Evolutionary conservation across 1,140 invertebrate genomes (phyloP), one percentile per base, ranked within the genome.

Genomic region (Antheraea mylitta): DNA sequence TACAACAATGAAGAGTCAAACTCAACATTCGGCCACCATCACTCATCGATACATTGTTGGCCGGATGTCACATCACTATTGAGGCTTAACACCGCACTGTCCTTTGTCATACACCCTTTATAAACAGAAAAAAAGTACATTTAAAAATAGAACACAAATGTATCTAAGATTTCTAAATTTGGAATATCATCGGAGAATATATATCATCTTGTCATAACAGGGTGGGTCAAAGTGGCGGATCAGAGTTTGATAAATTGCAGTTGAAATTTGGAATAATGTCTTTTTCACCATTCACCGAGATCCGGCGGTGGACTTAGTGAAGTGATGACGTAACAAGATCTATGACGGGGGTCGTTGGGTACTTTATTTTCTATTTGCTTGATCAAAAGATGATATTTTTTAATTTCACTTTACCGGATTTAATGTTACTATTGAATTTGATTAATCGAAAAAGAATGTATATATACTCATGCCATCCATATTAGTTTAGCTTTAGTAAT

Each of bases 181-280:
- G 83, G 79, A 90, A 87, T 84, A 88, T 90, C 89, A 90, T 90
- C 80, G 76, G 74, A 72, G 79, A 78, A 88, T 85, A 90, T 90
- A 91, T 86, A 85, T 90, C 86, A 91, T 90, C 87, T 83, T 91
- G 89, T 91, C 89, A 91, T 91, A 91, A 91, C 85, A 91, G 70
- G 70, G 81, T 85, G 82, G 85, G 87, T 89, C 87, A 89, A 87
- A 88, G 85, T 83, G 75, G 45, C 62, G 86, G 85, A 81, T 88
- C 83, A 76, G 72, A 70, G 70, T 74, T 85, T 89, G 89, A 91
- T 91, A 89, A 89, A 91, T 91, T 89, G 87, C 85, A 83, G 75
- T 87, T 89, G 77, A 81, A 89, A 91, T 89, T 86, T 84, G 86
- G 85, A 78, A 89, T 89, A 89, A 91, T 91, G 87, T 91, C 89